These are phyloP conservation scores for Lycia hirtaria DNA, from an alignment of 2,888 invertebrate species.

Conservation along the genomic window DNA sequence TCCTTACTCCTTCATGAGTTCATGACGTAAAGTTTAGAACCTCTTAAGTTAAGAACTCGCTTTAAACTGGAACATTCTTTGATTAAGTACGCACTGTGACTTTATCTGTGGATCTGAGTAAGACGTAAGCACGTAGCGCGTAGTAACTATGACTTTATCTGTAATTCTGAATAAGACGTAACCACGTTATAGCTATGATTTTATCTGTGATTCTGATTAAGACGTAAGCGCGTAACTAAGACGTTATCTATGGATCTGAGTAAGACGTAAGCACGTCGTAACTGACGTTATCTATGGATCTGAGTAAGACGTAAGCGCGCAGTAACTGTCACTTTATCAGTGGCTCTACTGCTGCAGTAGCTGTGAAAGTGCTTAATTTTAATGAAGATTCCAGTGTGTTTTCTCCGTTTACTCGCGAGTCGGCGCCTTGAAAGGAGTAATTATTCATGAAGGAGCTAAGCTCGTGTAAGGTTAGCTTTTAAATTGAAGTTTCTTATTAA, in stretches of 20 bases:
- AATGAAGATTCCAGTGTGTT: background rate
- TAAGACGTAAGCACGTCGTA: background rate
- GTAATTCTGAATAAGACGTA: background rate
- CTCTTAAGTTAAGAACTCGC: background rate
- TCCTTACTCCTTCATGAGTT: no score
- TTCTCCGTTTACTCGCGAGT: background rate
- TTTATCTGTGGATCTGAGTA: no score
- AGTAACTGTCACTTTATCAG: background rate
- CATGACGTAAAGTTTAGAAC: background rate
- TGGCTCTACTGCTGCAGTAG: background rate
- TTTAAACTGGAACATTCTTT: background rate
- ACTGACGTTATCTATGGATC: no score
- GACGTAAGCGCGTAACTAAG: background rate
- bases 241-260: no score
- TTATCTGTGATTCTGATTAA: no score
- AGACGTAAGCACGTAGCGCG: background rate
- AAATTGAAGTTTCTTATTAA: no score
- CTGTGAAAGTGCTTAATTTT: conserved; percentile 4
- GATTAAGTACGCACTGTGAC: background rate
- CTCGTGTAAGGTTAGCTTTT: no score
- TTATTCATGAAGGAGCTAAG: background rate
- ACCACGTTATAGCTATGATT: background rate
- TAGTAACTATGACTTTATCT: background rate
- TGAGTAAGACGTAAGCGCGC: background rate
- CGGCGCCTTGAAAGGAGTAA: background rate